Percentiles rank a stretch among this genome's conserved stretches.
Evolutionary conservation across 2,888 invertebrate genomes (phyloP).

Genomic region (Itoplectis maculator): DNA sequence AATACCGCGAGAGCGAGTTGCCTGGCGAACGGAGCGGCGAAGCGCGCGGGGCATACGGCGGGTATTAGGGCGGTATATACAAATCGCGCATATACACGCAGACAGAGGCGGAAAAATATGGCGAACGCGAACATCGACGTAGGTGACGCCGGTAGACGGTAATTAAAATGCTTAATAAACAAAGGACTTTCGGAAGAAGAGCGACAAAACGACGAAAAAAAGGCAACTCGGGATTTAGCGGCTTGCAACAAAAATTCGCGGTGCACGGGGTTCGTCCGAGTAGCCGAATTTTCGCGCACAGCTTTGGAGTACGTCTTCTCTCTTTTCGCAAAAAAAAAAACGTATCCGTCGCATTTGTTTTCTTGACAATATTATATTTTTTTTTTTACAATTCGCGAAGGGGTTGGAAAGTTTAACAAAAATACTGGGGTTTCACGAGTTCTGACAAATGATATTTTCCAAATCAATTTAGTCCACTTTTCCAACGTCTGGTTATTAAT

Average conservation of each 20-base stretch:
- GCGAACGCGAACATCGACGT: slow-evolving; percentile 37
- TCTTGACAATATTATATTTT: too few species aligned
- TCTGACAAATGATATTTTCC: too few species aligned
- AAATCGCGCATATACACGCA: slow-evolving; percentile 43
- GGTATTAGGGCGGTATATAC: slow-evolving; percentile 44
- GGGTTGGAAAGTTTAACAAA: too few species aligned
- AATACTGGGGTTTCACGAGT: too few species aligned
- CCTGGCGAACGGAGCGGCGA: slow-evolving; percentile 13
- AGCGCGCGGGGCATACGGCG: slow-evolving; percentile 14
- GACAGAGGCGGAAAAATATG: slow-evolving; percentile 29
- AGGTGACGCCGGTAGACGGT: slow-evolving; percentile 45
- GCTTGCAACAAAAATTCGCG: not conserved
- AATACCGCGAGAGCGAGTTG: slow-evolving; percentile 41
- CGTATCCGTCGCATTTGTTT: too few species aligned
- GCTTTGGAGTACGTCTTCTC: too few species aligned
- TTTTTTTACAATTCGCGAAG: too few species aligned
- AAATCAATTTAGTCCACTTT: not conserved
- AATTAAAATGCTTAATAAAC: slow-evolving; percentile 61
- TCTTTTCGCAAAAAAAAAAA: too few species aligned
- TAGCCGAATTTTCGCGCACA: too few species aligned
- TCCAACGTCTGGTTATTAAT: not conserved
- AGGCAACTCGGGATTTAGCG: not conserved
- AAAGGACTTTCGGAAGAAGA: slow-evolving; percentile 13
- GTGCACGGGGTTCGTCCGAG: too few species aligned
- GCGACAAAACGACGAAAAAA: not conserved